Conservation (phyloP, 2,113 vertebrate species). For the Lepisosteus osseus region DNA sequence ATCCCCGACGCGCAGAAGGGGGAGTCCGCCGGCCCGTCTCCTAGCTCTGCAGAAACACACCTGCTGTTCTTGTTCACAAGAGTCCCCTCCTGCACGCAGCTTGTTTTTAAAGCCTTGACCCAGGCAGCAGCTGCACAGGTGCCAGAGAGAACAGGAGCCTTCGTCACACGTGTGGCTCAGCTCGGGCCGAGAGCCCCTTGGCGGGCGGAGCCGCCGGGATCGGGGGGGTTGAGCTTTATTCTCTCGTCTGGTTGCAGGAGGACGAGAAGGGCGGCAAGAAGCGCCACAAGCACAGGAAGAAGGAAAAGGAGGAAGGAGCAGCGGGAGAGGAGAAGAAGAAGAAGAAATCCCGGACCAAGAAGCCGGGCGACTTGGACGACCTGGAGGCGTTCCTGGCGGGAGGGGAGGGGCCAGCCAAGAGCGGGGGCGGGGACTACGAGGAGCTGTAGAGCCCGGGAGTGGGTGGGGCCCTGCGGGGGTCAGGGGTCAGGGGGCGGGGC, state of each 20-base stretch:
- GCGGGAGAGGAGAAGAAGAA: slow-evolving; percentile 64
- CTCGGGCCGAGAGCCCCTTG: too few species aligned
- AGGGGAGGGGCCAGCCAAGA: slow-evolving; percentile 47
- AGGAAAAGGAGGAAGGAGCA: slow-evolving; percentile 70
- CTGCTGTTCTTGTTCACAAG: too few species aligned
- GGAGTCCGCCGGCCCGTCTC: too few species aligned
- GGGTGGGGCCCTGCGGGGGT: background rate
- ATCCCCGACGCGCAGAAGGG: background rate
- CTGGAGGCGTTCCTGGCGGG: slow-evolving; percentile 89
- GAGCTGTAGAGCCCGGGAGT: slow-evolving; percentile 73
- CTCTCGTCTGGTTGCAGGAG: slow-evolving; percentile 57
- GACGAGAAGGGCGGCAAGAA: slow-evolving; percentile 81
- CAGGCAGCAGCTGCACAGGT: too few species aligned
- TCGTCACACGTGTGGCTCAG: too few species aligned
- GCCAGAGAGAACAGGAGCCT: background rate
- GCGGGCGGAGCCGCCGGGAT: background rate
- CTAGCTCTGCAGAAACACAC: too few species aligned
- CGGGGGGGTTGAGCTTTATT: background rate
- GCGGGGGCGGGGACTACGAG: slow-evolving; percentile 87
- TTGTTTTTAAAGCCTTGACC: too few species aligned
- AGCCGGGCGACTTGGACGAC: slow-evolving; percentile 70
- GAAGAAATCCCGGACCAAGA: slow-evolving; percentile 68
- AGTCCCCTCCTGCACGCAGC: too few species aligned
- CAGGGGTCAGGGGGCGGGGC: background rate
- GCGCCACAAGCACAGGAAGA: slow-evolving; percentile 83